These are phyloP conservation scores for Andrena camellia DNA, from an alignment of 2,888 invertebrate genomes.

Conservation along the genomic window DNA sequence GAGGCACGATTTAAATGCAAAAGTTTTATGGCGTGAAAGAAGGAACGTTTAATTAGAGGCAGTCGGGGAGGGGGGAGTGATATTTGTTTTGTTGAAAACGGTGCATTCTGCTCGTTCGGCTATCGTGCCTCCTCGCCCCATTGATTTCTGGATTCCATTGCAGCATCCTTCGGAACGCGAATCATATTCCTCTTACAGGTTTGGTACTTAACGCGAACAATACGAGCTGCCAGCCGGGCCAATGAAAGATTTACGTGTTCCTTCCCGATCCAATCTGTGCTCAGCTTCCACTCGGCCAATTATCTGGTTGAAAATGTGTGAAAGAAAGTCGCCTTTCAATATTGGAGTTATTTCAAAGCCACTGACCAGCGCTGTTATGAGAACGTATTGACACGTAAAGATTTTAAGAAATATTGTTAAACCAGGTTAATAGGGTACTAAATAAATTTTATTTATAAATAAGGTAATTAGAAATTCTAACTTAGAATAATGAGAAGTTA, in stretches of 20 bases:
- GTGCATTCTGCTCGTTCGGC: constrained; percentile 20
- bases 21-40: constrained; percentile 4
- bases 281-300: constrained; percentile 47
- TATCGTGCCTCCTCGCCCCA: constrained; percentile 45
- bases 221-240: constrained; percentile 29
- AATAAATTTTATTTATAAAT: not conserved
- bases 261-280: constrained; percentile 20
- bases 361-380: constrained; percentile 13
- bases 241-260: constrained; percentile 70
- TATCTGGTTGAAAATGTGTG: constrained; percentile 37
- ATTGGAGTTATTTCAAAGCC: constrained; percentile 31
- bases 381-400: constrained; percentile 27
- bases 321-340: constrained; percentile 35
- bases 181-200: constrained; percentile 71
- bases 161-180: constrained; percentile 28
- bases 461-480: too few species aligned
- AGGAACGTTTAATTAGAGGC: constrained; percentile 48
- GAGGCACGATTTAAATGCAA: constrained; percentile 52
- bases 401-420: not conserved
- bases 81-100: constrained; percentile 58
- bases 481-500: too few species aligned
- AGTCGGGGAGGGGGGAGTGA: not conserved
- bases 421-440: too few species aligned
- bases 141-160: constrained; percentile 47
- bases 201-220: constrained; percentile 66